Base-by-base conservation (phyloP, 2,113 vertebrate species). In the Paracanthobrama guichenoti region DNA sequence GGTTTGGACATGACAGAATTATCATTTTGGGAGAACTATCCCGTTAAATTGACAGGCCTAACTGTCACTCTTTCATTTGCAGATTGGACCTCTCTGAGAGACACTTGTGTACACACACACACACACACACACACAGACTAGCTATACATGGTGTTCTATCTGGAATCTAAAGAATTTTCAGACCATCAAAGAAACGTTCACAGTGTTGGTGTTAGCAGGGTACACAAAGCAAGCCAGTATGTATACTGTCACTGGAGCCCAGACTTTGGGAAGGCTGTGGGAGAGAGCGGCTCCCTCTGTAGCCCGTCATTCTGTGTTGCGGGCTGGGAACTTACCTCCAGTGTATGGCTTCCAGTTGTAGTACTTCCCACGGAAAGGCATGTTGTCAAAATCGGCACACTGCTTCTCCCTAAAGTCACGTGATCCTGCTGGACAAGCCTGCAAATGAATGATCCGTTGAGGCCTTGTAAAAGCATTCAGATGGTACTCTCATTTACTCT, bases 291-390 rank as follows among this genome's bases (percentile, higher is more conserved):
- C 35, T 59, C 26, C 9, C 44, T 79, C 24, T 59, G 67, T 53
- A 69, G 92, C 92, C 42, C 14, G 20, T 55, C 14, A 22, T 53
- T 85, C 53, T 76, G 81, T 42, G 53, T 66, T 44, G 53, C 2
- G 64, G 22, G 69, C 44, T 76, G 72, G 62, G n/a, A 88, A 91
- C 93, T 89, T 90, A 99, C 98, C 97, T 94, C 98, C 97, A 91
- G 97, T 98, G 95, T 98, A 98, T 87, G 97, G 98, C 90, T 98
- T 99, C 98, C 98, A 99, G 95, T 96, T 99, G 95, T 99, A 99
- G 92, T 97, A 98, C 87, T 99, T 99, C 90, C 97, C 97, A 57
- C 98, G 96, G 89, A 99, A 99, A 92, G 97, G 95, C 96, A 97
- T 95, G 94, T 87, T 97, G 94, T 99, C 97, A 91, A 99, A 99